Evolutionary conservation across 1,140 invertebrate species (phyloP), one percentile per base, ranked within the genome.

Genomic region (Penaeus chinensis): DNA sequence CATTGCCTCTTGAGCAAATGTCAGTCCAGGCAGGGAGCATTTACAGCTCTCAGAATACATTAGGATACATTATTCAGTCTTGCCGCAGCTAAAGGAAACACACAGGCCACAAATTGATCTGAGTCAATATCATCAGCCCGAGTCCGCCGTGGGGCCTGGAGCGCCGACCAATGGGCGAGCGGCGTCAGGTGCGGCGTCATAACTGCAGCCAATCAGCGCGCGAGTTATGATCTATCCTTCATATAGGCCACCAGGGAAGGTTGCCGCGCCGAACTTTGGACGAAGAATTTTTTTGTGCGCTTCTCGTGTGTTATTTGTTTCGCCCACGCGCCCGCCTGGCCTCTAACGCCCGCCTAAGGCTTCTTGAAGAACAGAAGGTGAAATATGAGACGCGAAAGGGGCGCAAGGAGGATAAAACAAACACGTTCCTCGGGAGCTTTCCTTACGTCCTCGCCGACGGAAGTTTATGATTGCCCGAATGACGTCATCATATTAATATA

Each of bases 401-500:
- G 47, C 11, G 47, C 4, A 47, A 47, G 47, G 47, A 47, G 11
- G 47, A 7, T 13, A 47, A 47, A 47, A 47, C 47, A 47, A 47
- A 47, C 11, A 47, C 7, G 47, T 47, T 47, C 47, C 47, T 47
- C 47, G 47, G 5, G 47, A 47, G 47, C 47, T 47, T 47, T 47
- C 37, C 37, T 37, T 27, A 74, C 24, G 69, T 32, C 5, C 69
- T 18, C 69, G 69, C 69, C 22, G 42, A 65, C 65, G 60, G 65
- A 47, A 42, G 85, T 82, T 82, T 87, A 87, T 87, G 85, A 87
- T 87, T 74, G 82, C 80, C 71, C 22, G 24, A 13, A 19, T 87
- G 65, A 87, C 85, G 85, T 87, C 85, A 87, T 87, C 85, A 87
- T 87, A 87, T 87, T 87, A 87, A 87, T 87, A 87, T 87, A 82